phyloP scores from a whole-genome alignment of 2,888 invertebrate species.

The Homarus gammarus region DNA sequence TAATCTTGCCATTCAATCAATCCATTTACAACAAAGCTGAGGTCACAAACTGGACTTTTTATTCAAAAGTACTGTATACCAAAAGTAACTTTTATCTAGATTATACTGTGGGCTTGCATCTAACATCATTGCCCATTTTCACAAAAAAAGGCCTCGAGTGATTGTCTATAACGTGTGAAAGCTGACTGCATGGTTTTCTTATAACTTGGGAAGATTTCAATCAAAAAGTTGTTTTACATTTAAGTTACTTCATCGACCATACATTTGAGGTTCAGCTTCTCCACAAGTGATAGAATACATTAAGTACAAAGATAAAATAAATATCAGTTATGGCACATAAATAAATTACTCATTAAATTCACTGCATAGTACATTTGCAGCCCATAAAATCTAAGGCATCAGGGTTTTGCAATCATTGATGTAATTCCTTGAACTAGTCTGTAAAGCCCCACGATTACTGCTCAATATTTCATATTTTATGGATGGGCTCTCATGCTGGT shows the following conservation, averaged over 20 bases:
- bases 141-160: constrained; percentile 44
- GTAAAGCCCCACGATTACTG: too few relatives aligned
- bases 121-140: constrained; percentile 19
- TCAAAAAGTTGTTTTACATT: neutral
- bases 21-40: constrained; percentile 1
- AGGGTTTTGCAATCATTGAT: neutral
- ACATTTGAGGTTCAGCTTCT: neutral
- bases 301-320: constrained; percentile 25
- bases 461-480: too few relatives aligned
- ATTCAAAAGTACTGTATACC: neutral
- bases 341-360: neutral
- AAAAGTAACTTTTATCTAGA: neutral
- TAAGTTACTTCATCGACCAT: too few relatives aligned
- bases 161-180: constrained; percentile 39
- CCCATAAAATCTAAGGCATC: neutral
- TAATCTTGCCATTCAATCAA: neutral
- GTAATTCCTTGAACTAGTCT: too few relatives aligned
- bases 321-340: constrained; percentile 32
- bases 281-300: neutral
- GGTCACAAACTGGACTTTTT: constrained; percentile 20
- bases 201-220: neutral
- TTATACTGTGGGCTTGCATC: neutral
- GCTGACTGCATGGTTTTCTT: constrained; percentile 1
- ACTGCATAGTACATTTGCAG: neutral
- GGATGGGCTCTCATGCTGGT: too few relatives aligned